Percentiles rank a stretch among this genome's conserved stretches.
These are phyloP conservation scores for Hemitrygon akajei DNA, from an alignment of 2,797 vertebrate genomes.

Conservation along the genomic window DNA sequence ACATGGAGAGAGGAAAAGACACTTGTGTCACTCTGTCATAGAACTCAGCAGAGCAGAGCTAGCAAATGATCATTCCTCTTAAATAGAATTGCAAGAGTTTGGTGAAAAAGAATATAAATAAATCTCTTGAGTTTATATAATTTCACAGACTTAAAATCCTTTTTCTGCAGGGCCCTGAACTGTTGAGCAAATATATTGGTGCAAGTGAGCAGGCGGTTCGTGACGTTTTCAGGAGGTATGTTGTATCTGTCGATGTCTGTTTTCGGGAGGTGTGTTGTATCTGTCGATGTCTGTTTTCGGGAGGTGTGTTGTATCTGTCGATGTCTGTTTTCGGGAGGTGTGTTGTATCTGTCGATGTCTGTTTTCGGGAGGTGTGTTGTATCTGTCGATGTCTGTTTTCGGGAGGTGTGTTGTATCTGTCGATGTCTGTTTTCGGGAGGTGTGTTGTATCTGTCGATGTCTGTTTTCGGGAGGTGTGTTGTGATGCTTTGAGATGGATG, in stretches of 20 bases:
- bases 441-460: conserved; percentile 47
- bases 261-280: too few relatives aligned
- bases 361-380: conserved; percentile 77
- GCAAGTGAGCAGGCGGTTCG: conserved; percentile 90
- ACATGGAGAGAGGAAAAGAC: background rate
- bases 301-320: too few relatives aligned
- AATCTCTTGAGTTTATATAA: background rate
- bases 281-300: too few relatives aligned
- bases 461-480: too few relatives aligned
- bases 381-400: background rate
- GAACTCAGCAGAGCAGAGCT: background rate
- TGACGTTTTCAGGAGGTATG: conserved; percentile 82
- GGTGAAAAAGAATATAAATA: background rate
- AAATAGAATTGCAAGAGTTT: background rate
- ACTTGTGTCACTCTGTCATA: background rate
- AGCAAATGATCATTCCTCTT: background rate
- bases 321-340: too few relatives aligned
- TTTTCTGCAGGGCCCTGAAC: conserved; percentile 78
- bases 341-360: background rate
- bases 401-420: conserved; percentile 63
- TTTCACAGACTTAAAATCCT: background rate
- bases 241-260: conserved; percentile 22
- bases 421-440: conserved; percentile 71
- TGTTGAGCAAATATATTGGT: conserved; percentile 96
- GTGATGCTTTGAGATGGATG: too few relatives aligned